These are phyloP conservation scores for Dolichomitus sp. DNA, from an alignment of 2,888 invertebrate species.

Conservation along the genomic window DNA sequence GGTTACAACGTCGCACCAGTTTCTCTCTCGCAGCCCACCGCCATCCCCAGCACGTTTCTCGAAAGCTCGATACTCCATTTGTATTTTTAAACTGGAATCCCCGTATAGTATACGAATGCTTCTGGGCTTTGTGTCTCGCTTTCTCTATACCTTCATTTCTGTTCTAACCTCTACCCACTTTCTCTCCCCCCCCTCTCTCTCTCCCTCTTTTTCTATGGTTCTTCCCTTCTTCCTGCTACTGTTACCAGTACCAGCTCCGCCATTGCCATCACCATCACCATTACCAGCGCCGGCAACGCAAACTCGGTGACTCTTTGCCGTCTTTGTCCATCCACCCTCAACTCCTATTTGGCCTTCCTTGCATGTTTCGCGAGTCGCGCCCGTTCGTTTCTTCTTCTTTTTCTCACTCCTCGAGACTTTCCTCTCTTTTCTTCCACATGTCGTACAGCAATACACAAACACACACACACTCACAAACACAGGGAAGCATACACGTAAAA, in stretches of 20 bases:
- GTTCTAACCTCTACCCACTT: conserved; percentile 44
- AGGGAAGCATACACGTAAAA: conserved; percentile 54
- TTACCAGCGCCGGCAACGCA: conserved; percentile 78
- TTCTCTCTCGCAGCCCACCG: conserved; percentile 44
- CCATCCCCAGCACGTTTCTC: conserved; percentile 78
- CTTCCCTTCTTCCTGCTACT: conserved; percentile 69
- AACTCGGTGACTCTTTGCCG: conserved; percentile 62
- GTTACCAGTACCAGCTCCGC: conserved; percentile 77
- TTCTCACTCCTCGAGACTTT: conserved; percentile 40
- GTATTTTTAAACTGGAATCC: conserved; percentile 85
- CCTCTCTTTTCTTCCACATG: conserved; percentile 47
- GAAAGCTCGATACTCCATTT: conserved; percentile 85
- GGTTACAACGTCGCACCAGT: conserved; percentile 48
- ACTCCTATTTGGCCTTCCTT: conserved; percentile 56
- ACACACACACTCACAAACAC: conserved; percentile 11
- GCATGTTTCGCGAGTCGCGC: conserved; percentile 40
- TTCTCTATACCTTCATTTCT: conserved; percentile 41
- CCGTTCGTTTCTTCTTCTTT: conserved; percentile 16
- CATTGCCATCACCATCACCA: conserved; percentile 79
- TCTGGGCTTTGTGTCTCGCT: conserved; percentile 55
- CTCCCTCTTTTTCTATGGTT: conserved; percentile 38
- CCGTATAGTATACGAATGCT: conserved; percentile 71
- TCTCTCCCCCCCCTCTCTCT: conserved; percentile 57
- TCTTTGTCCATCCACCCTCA: conserved; percentile 49
- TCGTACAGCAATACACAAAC: conserved; percentile 29